Percentiles rank a stretch among this genome's conserved stretches.
These are phyloP conservation scores for Pseudomyrmex concolor DNA, from an alignment of 1,140 invertebrate species.

Conservation along the genomic window DNA sequence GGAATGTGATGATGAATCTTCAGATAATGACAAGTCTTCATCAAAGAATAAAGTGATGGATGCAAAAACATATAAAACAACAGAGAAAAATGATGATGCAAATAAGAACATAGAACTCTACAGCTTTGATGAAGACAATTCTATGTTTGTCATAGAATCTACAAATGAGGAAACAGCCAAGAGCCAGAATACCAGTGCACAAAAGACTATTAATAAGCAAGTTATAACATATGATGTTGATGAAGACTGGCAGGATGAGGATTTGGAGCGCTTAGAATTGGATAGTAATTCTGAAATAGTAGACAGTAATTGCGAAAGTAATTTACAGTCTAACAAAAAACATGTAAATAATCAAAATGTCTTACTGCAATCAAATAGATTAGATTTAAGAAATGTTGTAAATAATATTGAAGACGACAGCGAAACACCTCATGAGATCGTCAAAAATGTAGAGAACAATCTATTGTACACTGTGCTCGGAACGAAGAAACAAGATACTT, in stretches of 20 bases:
- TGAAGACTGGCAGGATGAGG: constrained; percentile 83
- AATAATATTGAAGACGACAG: constrained; percentile 69
- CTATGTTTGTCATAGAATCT: constrained; percentile 3
- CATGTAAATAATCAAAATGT: constrained; percentile 60
- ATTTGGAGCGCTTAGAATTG: constrained; percentile 72
- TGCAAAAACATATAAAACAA: constrained; percentile 18
- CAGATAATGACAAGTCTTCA: background rate
- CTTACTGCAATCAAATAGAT: constrained; percentile 46
- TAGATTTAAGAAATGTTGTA: constrained; percentile 64
- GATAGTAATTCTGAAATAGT: constrained; percentile 29
- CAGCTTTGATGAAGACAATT: constrained; percentile 56
- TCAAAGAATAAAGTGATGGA: constrained; percentile 30
- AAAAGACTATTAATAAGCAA: constrained; percentile 62
- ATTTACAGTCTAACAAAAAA: constrained; percentile 39
- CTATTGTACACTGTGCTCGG: constrained; percentile 83
- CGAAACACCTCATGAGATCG: constrained; percentile 77
- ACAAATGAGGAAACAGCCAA: constrained; percentile 35
- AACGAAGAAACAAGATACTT: constrained; percentile 78
- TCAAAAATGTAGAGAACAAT: constrained; percentile 82
- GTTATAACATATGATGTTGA: constrained; percentile 78
- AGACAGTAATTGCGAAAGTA: constrained; percentile 19
- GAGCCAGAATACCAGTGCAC: background rate
- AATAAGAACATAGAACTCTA: constrained; percentile 37
- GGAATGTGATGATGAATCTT: constrained; percentile 67
- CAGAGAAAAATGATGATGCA: constrained; percentile 41